These are phyloP conservation scores for Cerceris rybyensis DNA, from an alignment of 2,888 invertebrate species.

Conservation along the genomic window DNA sequence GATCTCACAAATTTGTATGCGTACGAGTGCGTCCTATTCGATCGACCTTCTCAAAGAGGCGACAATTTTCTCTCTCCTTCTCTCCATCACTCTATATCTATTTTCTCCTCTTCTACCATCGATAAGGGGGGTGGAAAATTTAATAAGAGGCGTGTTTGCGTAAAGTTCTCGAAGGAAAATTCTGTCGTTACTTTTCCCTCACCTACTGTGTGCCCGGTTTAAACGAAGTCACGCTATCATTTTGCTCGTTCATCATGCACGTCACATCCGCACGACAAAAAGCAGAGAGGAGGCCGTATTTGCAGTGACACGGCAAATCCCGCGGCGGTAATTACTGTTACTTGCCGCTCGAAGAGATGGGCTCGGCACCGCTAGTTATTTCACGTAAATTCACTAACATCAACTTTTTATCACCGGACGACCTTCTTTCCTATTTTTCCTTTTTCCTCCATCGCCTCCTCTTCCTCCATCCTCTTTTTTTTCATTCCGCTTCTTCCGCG, in stretches of 20 bases:
- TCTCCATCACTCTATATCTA: no score
- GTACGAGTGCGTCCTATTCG: no score
- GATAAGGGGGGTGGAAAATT: conserved; percentile 5
- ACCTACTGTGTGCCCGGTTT: conserved; percentile 10
- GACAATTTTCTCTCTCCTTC: no score
- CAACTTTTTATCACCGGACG: conserved; percentile 22
- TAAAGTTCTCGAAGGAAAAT: conserved; percentile 8
- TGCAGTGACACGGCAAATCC: conserved; percentile 44
- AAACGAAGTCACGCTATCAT: conserved; percentile 51
- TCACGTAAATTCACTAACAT: conserved; percentile 29
- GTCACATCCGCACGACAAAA: conserved; percentile 30
- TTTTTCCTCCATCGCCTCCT: neutral
- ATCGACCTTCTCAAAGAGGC: no score
- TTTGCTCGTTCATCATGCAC: conserved; percentile 46
- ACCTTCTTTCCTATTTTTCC: neutral
- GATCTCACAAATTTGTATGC: no score
- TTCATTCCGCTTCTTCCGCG: neutral
- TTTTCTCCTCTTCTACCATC: no score
- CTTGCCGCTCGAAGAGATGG: conserved; percentile 34
- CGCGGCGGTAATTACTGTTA: conserved; percentile 44
- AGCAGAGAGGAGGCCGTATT: conserved; percentile 18
- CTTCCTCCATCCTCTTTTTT: neutral
- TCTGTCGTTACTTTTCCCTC: conserved; percentile 14
- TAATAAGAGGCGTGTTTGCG: conserved; percentile 23
- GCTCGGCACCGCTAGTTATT: conserved; percentile 24